Evolutionary conservation across 2,888 invertebrate species (phyloP), one percentile per base, ranked within the genome.

Genomic region (Emesis russula): DNA sequence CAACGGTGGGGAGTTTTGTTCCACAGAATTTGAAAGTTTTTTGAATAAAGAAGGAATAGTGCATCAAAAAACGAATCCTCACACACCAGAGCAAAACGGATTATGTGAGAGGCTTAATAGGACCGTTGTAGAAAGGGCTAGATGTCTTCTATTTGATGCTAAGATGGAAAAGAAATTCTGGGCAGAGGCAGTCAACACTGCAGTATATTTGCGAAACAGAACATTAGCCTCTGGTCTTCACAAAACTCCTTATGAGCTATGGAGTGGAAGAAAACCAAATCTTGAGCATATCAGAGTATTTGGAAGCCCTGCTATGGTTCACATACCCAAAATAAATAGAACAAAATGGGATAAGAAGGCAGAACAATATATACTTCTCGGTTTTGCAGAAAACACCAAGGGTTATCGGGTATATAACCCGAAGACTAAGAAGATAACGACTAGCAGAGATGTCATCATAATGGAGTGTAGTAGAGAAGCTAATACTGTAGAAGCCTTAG

Each of bases 311-410:
- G 88, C 86, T 0, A 92, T 90, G 92, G 78, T 87, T 3, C 88
- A 92, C 71, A 36, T 91, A 1, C 85, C 86, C 0, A 92, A 89
- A 71, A 83, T 86, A 73, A 88, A 81, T 58, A 48, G 91, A 9
- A 36, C 48, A 4, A 89, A 92, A 48, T 88, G 88, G 86, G 87
- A 88, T 53, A 88, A 25, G 31, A 91, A 91, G 33, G 44, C 85
- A 25, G 71, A 83, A 36, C 76, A 88, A 71, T 58, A 70, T 73
- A 88, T 90, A 25, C 68, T 93, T 5, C 74, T 92, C n/a, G 93
- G 95, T 13, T 94, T 89, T 84, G 81, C 85, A 31, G 92, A 94
- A 11, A 88, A 91, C 73, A 81, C 66, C 31, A 76, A 82, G 13
- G 48, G 36, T 7, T 75, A 66, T 44, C 13, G 73, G 15, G 13